Conservation (phyloP, 2,888 invertebrate genomes). For the Listrodromus nycthemerus region DNA sequence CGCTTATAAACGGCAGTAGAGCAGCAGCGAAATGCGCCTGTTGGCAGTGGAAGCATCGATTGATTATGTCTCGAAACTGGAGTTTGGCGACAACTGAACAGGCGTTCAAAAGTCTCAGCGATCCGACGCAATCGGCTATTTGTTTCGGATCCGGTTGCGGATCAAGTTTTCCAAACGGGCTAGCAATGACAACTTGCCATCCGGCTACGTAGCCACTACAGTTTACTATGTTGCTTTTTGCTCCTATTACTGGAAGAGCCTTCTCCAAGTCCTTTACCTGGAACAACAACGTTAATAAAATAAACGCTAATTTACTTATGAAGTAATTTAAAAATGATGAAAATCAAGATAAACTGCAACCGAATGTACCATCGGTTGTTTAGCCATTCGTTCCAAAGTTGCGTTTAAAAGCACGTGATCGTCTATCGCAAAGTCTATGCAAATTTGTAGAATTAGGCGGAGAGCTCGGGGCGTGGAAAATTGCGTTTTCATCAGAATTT, state of each 20-base stretch:
- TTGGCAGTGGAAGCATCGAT: constrained; percentile 73
- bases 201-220: constrained; percentile 76
- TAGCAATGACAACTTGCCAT: constrained; percentile 77
- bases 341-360: neutral
- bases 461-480: constrained; percentile 73
- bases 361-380: constrained; percentile 74
- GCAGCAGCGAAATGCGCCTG: constrained; percentile 76
- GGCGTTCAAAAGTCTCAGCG: constrained; percentile 75
- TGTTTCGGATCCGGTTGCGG: constrained; percentile 69
- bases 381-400: constrained; percentile 75
- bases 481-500: constrained; percentile 74
- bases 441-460: constrained; percentile 75
- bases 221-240: constrained; percentile 71
- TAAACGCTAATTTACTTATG: neutral
- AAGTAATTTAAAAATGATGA: constrained; percentile 3
- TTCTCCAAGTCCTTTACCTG: constrained; percentile 76
- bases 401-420: constrained; percentile 76
- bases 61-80: constrained; percentile 72
- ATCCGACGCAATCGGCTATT: constrained; percentile 75
- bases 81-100: constrained; percentile 77
- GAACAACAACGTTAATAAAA: constrained; percentile 25
- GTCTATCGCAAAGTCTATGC: constrained; percentile 76
- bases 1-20: constrained; percentile 76
- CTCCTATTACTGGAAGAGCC: constrained; percentile 73
- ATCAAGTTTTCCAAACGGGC: constrained; percentile 77